Conservation (phyloP, 2,797 vertebrate genomes). For the Lerista edwardsae region DNA sequence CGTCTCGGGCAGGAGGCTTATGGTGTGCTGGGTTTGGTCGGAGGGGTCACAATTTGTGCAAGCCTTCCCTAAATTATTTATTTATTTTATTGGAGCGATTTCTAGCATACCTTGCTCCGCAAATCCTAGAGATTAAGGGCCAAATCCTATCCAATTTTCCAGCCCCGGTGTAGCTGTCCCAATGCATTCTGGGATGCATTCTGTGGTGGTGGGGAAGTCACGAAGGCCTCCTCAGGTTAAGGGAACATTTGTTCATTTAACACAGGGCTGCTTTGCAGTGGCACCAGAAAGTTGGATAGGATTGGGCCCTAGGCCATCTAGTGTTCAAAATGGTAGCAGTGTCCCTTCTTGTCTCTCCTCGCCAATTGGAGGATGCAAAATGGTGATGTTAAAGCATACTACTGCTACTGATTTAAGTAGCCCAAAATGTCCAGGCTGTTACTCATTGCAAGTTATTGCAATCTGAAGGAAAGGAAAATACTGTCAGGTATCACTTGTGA, state of each 20-base stretch:
- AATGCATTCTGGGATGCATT: too few species aligned
- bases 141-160: too few species aligned
- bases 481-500: neutral
- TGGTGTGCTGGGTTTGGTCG: neutral
- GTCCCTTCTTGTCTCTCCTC: neutral
- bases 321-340: neutral
- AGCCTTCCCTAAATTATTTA: neutral
- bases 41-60: neutral
- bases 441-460: neutral
- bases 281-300: too few species aligned
- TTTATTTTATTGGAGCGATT: neutral
- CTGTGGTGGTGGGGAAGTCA: too few species aligned
- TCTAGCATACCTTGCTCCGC: too few species aligned
- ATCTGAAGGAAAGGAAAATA: neutral
- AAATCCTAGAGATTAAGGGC: neutral
- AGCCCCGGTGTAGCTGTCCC: too few species aligned
- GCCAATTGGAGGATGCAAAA: neutral
- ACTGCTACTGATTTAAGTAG: too few species aligned
- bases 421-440: neutral
- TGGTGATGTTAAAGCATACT: neutral
- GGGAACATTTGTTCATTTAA: too few species aligned
- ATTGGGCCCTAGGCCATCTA: too few species aligned
- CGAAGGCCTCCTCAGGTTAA: too few species aligned
- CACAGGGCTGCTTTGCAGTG: too few species aligned
- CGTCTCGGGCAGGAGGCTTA: neutral